Base-by-base conservation (phyloP, 2,888 invertebrate species). In the Andrena chrysosceles region DNA sequence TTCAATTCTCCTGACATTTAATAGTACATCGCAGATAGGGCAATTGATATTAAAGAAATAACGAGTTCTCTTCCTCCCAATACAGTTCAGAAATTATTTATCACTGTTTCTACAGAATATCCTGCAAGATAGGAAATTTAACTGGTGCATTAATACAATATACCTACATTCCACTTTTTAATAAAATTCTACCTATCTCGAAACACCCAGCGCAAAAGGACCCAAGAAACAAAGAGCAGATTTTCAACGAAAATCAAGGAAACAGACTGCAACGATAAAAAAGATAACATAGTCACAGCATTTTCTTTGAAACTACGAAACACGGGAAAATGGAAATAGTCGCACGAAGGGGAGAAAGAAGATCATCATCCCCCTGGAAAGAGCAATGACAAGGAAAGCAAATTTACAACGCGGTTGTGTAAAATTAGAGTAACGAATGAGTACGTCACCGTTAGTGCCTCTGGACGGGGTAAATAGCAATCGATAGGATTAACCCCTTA, bases 401-500 rank as follows among this genome's bases (percentile, higher is more conserved):
- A 42, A 13, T 13, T 4, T 42, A 10, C 20, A 23, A 31, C n/a
- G 5, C 26, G 52, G 7, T 5, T 16, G 8, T 33, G 26, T n/a
- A 26, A 75, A 83, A 56, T 64, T 52, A 77, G 69, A 56, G 60
- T 23, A 29, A 68, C 63, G 60, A 75, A 68, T 71, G 56, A 54
- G 69, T 62, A 26, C 76, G 77, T 83, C 67, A 49, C 76, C 63
- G 59, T 78, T 82, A 79, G 67, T 67, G 52, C 54, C 72, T 81
- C 68, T 49, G 54, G 69, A 62, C 70, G 60, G 35, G 29, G 26
- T 23, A 23, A 54, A 56, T 56, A 56, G 35, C 76, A 75, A 89
- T 86, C 79, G 66, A 86, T 82, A 76, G 79, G 77, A 80, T 85
- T 73, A 81, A 83, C 77, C 77, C 83, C 62, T 67, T 71, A 62